A percentile compares a stretch with the other conserved stretches of the same genome.
These are phyloP conservation scores for Lepetodrilus schrolli DNA, from an alignment of 2,888 invertebrate species.

Conservation along the genomic window DNA sequence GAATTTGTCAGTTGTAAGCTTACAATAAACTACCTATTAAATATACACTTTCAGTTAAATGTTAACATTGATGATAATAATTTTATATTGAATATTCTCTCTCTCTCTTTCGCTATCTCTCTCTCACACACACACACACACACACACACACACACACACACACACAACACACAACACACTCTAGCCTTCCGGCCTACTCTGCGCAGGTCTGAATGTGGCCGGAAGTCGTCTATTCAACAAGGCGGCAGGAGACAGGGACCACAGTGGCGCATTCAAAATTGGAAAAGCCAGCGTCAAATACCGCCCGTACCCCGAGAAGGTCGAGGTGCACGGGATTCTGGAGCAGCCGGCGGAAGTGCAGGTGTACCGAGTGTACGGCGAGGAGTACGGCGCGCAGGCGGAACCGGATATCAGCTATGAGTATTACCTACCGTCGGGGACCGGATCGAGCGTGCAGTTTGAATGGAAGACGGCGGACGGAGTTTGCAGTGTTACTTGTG, in stretches of 20 bases:
- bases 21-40: too few relatives aligned
- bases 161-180: too few relatives aligned
- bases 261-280: constrained; percentile 44
- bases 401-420: constrained; percentile 58
- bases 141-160: too few relatives aligned
- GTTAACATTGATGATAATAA: too few relatives aligned
- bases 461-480: constrained; percentile 52
- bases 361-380: constrained; percentile 57
- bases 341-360: constrained; percentile 47
- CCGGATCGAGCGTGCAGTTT: constrained; percentile 7
- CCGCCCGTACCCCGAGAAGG: constrained; percentile 44
- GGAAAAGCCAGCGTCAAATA: constrained; percentile 53
- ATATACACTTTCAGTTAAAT: too few relatives aligned
- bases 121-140: too few relatives aligned
- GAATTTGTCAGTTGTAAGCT: too few relatives aligned
- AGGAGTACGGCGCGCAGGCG: constrained; percentile 46
- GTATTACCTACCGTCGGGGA: constrained; percentile 46
- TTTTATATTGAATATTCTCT: too few relatives aligned
- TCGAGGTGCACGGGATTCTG: constrained; percentile 55
- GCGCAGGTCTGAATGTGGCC: constrained; percentile 53
- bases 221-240: constrained; percentile 51
- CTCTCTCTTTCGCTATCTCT: too few relatives aligned
- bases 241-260: constrained; percentile 36
- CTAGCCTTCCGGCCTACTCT: too few relatives aligned
- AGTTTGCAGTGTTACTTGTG: constrained; percentile 54